Conservation (phyloP, 2,888 invertebrate genomes). For the Oscheius sp. region DNA sequence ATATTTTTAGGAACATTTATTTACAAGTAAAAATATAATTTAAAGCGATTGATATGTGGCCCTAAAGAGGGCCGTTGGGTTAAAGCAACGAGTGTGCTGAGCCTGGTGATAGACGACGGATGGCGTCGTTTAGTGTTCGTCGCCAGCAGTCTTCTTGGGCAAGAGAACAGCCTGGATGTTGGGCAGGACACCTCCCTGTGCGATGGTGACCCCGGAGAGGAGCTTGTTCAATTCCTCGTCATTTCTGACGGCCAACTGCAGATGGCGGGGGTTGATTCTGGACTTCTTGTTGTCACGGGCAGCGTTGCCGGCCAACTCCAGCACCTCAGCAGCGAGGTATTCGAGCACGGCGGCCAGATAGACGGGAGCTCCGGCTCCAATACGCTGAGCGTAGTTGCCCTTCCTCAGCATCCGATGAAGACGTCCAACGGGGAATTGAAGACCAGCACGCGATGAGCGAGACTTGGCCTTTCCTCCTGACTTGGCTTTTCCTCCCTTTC, state of each 20-base stretch:
- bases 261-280: constrained; percentile 75
- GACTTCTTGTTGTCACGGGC: constrained; percentile 76
- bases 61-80: constrained; percentile 37
- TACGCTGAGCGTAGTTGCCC: constrained; percentile 33
- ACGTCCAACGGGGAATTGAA: constrained; percentile 72
- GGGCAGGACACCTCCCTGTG: constrained; percentile 84
- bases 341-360: constrained; percentile 27
- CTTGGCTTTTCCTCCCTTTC: constrained; percentile 77
- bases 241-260: constrained; percentile 70
- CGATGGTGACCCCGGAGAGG: constrained; percentile 82
- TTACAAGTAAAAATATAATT: too few relatives aligned
- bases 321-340: constrained; percentile 22
- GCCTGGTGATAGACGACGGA: constrained; percentile 23
- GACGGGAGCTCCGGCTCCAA: constrained; percentile 27
- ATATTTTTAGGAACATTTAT: too few relatives aligned
- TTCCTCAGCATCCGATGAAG: constrained; percentile 69
- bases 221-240: constrained; percentile 72
- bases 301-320: constrained; percentile 71
- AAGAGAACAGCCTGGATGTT: constrained; percentile 72
- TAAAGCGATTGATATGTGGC: constrained; percentile 19
- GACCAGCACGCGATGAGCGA: constrained; percentile 71
- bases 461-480: constrained; percentile 64
- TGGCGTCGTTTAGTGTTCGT: constrained; percentile 52
- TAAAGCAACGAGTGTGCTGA: background rate
- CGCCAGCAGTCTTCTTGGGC: constrained; percentile 68